phyloP scores from a whole-genome alignment of 2,888 invertebrate genomes.

The Strigamia transsilvanica region DNA sequence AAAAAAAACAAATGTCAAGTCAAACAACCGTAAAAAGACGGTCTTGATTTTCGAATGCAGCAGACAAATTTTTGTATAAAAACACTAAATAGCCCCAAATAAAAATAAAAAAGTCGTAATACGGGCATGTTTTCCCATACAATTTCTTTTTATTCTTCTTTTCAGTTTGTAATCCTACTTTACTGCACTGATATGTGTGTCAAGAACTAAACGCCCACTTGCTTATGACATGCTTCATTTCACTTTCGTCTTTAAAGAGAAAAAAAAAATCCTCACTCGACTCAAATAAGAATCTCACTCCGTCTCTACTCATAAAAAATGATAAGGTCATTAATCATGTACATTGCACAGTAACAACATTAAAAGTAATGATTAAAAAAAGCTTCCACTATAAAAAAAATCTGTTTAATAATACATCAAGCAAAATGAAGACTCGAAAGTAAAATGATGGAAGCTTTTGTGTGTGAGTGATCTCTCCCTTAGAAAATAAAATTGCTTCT shows the following conservation, averaged over 20 bases:
- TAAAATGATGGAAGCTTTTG: neutral
- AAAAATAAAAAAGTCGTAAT: too few species aligned
- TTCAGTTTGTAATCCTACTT: neutral
- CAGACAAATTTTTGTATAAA: too few species aligned
- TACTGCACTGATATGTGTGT: slow-evolving; percentile 23
- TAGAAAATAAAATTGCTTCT: slow-evolving; percentile 18
- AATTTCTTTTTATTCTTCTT: neutral
- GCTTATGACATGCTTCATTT: neutral
- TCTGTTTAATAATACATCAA: slow-evolving; percentile 13
- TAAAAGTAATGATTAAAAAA: slow-evolving; percentile 37
- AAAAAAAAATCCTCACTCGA: neutral
- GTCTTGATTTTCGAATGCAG: too few species aligned
- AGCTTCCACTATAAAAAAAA: neutral
- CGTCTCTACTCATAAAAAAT: neutral
- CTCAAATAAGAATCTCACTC: neutral
- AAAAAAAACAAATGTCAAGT: too few species aligned
- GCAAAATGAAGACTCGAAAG: neutral
- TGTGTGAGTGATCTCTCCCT: slow-evolving; percentile 11
- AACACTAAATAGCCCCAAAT: too few species aligned
- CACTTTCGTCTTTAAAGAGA: neutral
- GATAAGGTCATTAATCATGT: slow-evolving; percentile 47
- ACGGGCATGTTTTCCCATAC: neutral
- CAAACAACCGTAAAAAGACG: too few species aligned
- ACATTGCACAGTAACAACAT: slow-evolving; percentile 23
- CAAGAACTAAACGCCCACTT: neutral